phyloP scores from a whole-genome alignment of 2,888 invertebrate species.

The Clistopyga incitator region DNA sequence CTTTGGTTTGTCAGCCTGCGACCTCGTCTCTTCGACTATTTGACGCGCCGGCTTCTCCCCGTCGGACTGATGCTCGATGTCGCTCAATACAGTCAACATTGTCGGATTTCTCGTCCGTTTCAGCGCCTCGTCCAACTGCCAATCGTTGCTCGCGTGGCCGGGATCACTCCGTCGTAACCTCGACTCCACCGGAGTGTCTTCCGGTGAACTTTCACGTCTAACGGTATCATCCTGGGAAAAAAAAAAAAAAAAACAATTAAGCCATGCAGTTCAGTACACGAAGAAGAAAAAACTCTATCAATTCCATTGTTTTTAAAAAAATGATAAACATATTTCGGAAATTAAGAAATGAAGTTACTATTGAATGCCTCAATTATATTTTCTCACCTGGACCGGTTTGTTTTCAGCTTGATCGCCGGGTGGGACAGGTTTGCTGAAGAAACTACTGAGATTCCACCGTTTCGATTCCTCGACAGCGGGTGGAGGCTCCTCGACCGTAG shows the following conservation, averaged over 20 bases:
- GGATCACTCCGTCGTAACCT: conserved; percentile 68
- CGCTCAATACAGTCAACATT: conserved; percentile 84
- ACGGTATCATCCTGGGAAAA: conserved; percentile 71
- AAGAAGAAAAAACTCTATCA: neutral
- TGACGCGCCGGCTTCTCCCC: conserved; percentile 80
- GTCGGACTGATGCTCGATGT: conserved; percentile 81
- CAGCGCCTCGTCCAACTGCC: conserved; percentile 80
- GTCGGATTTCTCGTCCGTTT: conserved; percentile 83
- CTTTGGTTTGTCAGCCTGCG: conserved; percentile 82
- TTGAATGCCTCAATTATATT: neutral
- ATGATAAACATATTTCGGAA: too few species aligned
- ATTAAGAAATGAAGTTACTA: too few species aligned
- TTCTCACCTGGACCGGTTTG: conserved; percentile 75
- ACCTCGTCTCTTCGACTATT: conserved; percentile 72
- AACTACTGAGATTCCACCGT: conserved; percentile 83
- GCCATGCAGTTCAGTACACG: neutral
- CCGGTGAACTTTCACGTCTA: conserved; percentile 77
- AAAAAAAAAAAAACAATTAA: conserved; percentile 16
- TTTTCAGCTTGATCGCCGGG: conserved; percentile 77
- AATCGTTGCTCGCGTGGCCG: conserved; percentile 74
- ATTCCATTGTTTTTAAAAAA: too few species aligned
- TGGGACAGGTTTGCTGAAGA: conserved; percentile 79
- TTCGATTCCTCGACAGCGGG: conserved; percentile 84
- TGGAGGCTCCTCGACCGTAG: conserved; percentile 75
- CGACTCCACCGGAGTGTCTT: conserved; percentile 69